Percentiles rank a stretch among this genome's conserved stretches.
Conservation (phyloP, 2,888 invertebrate species). For the Diploptera punctata region DNA sequence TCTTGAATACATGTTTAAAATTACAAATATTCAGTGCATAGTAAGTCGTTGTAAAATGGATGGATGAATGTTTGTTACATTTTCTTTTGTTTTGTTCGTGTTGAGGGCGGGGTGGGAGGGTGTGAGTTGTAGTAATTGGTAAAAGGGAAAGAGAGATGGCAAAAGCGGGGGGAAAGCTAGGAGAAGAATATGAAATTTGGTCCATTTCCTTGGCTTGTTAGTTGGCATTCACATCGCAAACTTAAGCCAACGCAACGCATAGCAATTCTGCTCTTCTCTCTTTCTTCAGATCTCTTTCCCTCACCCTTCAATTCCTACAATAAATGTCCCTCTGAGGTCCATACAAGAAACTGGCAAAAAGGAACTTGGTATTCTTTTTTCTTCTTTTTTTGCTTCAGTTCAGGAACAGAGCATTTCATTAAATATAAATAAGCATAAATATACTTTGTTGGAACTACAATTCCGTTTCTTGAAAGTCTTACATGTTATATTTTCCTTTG, state of each 20-base stretch:
- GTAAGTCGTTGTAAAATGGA: too few species aligned
- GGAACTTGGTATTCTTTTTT: not conserved
- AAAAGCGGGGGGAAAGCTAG: not conserved
- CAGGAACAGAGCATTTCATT: too few species aligned
- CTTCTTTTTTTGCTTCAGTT: not conserved
- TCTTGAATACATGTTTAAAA: not conserved
- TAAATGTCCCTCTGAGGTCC: not conserved
- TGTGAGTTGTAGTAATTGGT: constrained; percentile 8
- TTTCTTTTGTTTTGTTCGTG: not conserved
- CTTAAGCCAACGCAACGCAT: not conserved
- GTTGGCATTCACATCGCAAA: constrained; percentile 9
- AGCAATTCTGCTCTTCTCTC: not conserved
- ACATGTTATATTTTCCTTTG: too few species aligned
- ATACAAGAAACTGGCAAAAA: not conserved
- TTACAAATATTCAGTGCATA: too few species aligned
- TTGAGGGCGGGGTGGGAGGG: too few species aligned
- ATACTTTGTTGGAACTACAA: too few species aligned
- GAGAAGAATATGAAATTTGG: constrained; percentile 5
- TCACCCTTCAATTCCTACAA: not conserved
- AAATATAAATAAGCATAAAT: too few species aligned
- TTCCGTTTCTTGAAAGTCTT: too few species aligned
- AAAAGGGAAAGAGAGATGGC: not conserved
- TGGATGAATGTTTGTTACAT: not conserved
- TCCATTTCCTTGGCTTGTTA: constrained; percentile 5
- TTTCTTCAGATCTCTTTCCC: not conserved